Evolutionary conservation across 2,113 vertebrate genomes (phyloP).

Genomic region (Pampusana beccarii): DNA sequence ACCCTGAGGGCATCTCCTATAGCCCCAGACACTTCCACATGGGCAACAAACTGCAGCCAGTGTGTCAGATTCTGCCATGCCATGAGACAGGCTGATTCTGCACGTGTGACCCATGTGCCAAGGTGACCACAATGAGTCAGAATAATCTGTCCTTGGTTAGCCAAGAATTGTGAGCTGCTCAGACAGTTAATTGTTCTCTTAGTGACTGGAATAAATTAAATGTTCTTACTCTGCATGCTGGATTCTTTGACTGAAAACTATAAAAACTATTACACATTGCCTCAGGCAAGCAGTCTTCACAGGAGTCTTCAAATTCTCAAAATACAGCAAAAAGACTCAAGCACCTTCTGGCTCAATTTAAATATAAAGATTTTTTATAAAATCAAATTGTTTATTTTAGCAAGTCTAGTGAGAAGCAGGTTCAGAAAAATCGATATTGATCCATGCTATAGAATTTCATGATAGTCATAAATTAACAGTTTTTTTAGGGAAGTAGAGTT

Average conservation of each 20-base stretch:
- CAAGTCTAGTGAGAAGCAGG: background rate
- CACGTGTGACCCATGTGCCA: accelerated
- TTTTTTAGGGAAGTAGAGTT: background rate
- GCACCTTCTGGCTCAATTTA: background rate
- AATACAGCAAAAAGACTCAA: background rate
- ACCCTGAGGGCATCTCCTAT: background rate
- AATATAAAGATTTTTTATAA: conserved; percentile 8
- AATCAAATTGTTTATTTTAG: background rate
- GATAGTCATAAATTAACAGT: conserved; percentile 17
- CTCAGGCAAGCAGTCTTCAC: conserved; percentile 27
- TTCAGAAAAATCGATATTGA: background rate
- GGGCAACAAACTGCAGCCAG: background rate
- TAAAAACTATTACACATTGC: conserved; percentile 26
- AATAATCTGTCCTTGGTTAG: background rate
- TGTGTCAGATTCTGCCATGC: background rate
- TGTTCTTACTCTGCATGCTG: background rate
- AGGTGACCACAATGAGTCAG: background rate
- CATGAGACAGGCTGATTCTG: background rate
- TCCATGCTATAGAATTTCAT: background rate
- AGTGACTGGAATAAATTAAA: conserved; percentile 20
- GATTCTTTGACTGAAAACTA: conserved; percentile 45
- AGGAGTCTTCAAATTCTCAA: conserved; percentile 14
- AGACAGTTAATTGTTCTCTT: conserved; percentile 13
- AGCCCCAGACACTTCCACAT: background rate
- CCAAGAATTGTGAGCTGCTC: background rate